phyloP scores from a whole-genome alignment of 2,113 vertebrate genomes.

The Tetrao urogallus region DNA sequence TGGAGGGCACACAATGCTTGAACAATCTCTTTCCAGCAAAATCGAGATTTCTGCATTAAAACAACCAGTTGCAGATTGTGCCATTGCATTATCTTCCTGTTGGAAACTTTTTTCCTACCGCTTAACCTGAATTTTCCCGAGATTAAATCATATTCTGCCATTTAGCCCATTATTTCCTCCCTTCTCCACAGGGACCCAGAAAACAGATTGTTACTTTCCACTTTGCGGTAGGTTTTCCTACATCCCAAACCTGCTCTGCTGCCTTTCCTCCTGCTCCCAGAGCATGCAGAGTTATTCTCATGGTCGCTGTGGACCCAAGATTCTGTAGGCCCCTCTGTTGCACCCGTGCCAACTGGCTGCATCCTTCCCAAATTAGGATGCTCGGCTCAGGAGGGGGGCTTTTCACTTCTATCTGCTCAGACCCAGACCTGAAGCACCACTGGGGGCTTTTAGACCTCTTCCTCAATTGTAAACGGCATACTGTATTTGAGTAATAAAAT shows the following conservation, averaged over 20 bases:
- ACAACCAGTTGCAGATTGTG: not conserved
- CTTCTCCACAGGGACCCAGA: not conserved
- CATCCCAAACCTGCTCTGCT: not conserved
- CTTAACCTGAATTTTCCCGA: not conserved
- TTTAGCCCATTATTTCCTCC: not conserved
- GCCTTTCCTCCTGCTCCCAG: not conserved
- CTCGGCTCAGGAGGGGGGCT: not conserved
- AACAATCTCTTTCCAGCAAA: not conserved
- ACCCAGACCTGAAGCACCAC: not conserved
- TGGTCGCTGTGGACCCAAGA: not conserved
- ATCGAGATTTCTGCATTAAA: not conserved
- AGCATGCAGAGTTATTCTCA: not conserved
- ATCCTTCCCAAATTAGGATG: not conserved
- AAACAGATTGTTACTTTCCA: not conserved
- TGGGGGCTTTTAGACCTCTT: not conserved
- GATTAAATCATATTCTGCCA: not conserved
- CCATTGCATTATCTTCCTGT: not conserved
- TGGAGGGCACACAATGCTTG: not conserved
- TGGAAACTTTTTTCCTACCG: not conserved
- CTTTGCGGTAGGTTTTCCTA: not conserved
- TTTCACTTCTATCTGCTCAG: not conserved
- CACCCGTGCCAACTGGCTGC: not conserved
- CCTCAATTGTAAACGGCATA: not conserved
- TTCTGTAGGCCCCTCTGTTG: not conserved
- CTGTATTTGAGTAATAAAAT: conserved; percentile 54